Evolutionary conservation across 1,140 invertebrate genomes (phyloP).

Genomic region (Cyclina sinensis): DNA sequence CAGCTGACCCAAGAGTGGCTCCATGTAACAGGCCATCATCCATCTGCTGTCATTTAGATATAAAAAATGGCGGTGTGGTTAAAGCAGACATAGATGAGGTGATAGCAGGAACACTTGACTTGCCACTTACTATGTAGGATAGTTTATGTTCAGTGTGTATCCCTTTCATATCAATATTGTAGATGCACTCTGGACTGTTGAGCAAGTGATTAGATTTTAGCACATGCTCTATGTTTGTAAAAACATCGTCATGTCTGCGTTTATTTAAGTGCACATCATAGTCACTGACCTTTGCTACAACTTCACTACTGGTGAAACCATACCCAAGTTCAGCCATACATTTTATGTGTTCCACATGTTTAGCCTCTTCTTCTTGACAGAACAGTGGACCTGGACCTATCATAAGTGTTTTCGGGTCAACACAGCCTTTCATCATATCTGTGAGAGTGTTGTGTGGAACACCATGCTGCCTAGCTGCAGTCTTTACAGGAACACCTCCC

Average conservation of each 20-base stretch:
- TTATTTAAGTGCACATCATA: slow-evolving; percentile 27
- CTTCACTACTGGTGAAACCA: too few species aligned
- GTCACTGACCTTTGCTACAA: slow-evolving; percentile 1
- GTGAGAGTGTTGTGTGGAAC: background rate
- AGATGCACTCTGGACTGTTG: background rate
- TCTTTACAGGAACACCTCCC: too few species aligned
- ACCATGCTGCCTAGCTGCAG: too few species aligned
- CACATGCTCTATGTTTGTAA: slow-evolving; percentile 32
- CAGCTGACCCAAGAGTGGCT: slow-evolving; percentile 6
- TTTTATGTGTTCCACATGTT: too few species aligned
- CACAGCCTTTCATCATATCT: slow-evolving; percentile 6
- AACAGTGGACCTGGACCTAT: slow-evolving; percentile 20
- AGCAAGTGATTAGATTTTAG: too few species aligned
- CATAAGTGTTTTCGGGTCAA: slow-evolving; percentile 3
- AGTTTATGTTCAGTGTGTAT: slow-evolving; percentile 41
- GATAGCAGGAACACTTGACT: background rate
- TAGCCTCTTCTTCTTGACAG: slow-evolving; percentile 34
- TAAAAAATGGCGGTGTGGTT: slow-evolving; percentile 48
- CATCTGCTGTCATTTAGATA: slow-evolving; percentile 45
- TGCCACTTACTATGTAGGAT: slow-evolving; percentile 15
- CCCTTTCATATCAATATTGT: too few species aligned
- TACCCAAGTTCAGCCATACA: too few species aligned
- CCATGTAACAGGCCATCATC: slow-evolving; percentile 34
- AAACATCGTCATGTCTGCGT: slow-evolving; percentile 25
- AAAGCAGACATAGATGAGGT: slow-evolving; percentile 20